These are phyloP conservation scores for Oconnorella tubifera DNA, from an alignment of 2,888 invertebrate genomes.

Conservation along the genomic window DNA sequence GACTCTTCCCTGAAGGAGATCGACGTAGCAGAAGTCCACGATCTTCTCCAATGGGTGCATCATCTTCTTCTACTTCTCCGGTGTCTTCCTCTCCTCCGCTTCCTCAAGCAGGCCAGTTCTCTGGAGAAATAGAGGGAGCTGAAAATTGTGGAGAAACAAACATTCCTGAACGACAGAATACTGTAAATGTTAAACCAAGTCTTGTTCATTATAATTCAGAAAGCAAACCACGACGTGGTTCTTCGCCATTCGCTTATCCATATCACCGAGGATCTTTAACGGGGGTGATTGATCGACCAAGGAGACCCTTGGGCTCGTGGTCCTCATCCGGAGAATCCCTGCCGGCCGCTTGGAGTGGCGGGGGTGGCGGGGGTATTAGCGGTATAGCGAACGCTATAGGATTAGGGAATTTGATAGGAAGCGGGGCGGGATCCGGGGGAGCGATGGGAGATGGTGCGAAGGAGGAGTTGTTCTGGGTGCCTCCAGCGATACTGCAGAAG, in stretches of 20 bases:
- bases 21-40: not conserved
- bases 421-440: slow-evolving; percentile 17
- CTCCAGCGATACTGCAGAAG: slow-evolving; percentile 45
- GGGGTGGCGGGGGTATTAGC: not conserved
- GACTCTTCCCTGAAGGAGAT: not conserved
- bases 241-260: not conserved
- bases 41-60: not conserved
- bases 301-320: not conserved
- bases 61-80: not conserved
- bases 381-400: not conserved
- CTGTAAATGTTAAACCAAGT: not conserved
- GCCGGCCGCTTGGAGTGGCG: slow-evolving; percentile 1
- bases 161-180: too few species aligned
- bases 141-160: not conserved
- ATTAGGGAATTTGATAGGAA: not conserved
- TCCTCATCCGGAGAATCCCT: not conserved
- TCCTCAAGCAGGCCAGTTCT: too few species aligned
- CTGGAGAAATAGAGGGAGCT: too few species aligned
- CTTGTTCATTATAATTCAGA: not conserved
- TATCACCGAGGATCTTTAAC: not conserved
- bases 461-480: slow-evolving; percentile 51
- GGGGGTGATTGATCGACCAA: not conserved
- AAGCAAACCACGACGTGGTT: not conserved
- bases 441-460: slow-evolving; percentile 20
- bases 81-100: not conserved